Evolutionary conservation across 2,113 vertebrate genomes (phyloP).

Genomic region (Sitta europaea): DNA sequence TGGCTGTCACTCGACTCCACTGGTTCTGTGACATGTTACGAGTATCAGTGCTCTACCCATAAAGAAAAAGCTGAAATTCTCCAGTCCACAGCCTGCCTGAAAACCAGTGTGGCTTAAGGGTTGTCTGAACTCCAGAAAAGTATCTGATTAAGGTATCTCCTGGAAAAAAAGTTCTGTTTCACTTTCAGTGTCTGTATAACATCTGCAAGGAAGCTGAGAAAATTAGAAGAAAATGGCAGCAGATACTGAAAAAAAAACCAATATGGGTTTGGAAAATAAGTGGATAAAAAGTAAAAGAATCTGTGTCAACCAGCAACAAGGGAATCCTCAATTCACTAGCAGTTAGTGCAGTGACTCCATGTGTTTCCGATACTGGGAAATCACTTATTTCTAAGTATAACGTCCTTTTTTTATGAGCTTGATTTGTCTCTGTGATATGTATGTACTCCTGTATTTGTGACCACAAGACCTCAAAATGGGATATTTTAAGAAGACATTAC

Average conservation of each 20-base stretch:
- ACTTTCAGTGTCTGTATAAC: neutral
- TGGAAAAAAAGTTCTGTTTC: neutral
- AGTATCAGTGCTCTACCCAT: neutral
- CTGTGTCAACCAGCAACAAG: neutral
- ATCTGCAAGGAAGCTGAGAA: neutral
- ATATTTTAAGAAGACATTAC: neutral
- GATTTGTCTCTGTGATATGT: neutral
- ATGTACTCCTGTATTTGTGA: neutral
- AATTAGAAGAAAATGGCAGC: neutral
- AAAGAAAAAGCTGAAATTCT: neutral
- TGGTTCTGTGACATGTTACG: neutral
- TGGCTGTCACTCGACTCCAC: neutral
- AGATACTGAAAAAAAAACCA: neutral
- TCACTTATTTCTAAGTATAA: neutral
- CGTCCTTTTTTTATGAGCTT: neutral
- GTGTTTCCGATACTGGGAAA: neutral
- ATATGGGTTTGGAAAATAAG: neutral
- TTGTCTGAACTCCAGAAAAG: neutral
- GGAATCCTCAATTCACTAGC: neutral
- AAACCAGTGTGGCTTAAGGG: neutral
- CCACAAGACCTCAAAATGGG: neutral
- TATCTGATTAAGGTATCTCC: neutral
- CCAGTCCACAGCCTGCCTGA: neutral
- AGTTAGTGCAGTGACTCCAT: neutral
- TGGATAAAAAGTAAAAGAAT: neutral